These are phyloP conservation scores for Otus sunia DNA, from an alignment of 2,113 vertebrate genomes.

Conservation along the genomic window DNA sequence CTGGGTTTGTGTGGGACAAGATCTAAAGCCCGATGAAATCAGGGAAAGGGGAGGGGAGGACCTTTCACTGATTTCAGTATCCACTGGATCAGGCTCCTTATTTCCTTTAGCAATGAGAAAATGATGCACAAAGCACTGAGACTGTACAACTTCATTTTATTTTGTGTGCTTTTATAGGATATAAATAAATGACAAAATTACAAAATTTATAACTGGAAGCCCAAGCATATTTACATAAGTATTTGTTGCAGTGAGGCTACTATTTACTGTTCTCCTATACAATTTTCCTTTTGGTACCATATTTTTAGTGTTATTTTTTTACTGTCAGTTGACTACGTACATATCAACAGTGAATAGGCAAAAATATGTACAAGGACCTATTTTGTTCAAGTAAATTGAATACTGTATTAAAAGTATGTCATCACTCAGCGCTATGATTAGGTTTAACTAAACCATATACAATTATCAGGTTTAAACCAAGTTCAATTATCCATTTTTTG, in stretches of 20 bases:
- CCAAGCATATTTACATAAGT: constrained; percentile 95
- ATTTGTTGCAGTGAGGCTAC: constrained; percentile 88
- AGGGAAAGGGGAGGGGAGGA: not conserved
- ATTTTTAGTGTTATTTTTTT: constrained; percentile 80
- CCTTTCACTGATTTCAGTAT: not conserved
- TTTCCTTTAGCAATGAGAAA: constrained; percentile 12
- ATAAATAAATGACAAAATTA: constrained; percentile 99
- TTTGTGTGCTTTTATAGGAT: constrained; percentile 98
- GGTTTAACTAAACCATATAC: constrained; percentile 85
- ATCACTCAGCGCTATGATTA: constrained; percentile 86
- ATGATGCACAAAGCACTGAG: constrained; percentile 49
- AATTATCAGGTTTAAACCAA: constrained; percentile 84
- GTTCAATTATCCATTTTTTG: constrained; percentile 78
- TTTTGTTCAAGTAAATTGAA: constrained; percentile 92
- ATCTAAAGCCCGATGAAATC: not conserved
- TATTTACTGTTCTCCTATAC: constrained; percentile 81
- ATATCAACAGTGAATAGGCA: constrained; percentile 98
- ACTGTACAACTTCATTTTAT: constrained; percentile 96
- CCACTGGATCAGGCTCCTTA: not conserved
- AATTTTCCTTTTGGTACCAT: constrained; percentile 87
- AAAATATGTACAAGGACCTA: constrained; percentile 94
- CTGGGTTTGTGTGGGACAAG: not conserved
- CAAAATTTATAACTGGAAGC: constrained; percentile 99
- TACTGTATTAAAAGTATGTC: constrained; percentile 92
- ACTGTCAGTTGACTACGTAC: constrained; percentile 85